phyloP scores from a whole-genome alignment of 2,888 invertebrate genomes.

The Clunio marinus region DNA sequence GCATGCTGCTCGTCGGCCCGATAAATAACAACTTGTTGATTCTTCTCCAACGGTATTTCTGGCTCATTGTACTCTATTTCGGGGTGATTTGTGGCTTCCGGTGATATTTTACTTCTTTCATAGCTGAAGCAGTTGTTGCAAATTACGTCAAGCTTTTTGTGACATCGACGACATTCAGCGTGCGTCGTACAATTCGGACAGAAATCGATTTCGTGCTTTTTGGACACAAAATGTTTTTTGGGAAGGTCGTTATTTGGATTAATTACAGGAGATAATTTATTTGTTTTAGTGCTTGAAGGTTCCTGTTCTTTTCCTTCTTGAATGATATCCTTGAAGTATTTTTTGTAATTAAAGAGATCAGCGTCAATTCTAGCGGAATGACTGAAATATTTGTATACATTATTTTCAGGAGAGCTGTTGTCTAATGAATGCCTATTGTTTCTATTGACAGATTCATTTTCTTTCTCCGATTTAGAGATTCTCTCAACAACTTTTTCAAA shows the following conservation, averaged over 20 bases:
- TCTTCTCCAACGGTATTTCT: not conserved
- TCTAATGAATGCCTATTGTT: not conserved
- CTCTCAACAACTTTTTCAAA: not conserved
- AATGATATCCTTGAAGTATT: not conserved
- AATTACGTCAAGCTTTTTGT: not conserved
- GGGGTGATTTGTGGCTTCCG: not conserved
- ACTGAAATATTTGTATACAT: not conserved
- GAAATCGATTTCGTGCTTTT: not conserved
- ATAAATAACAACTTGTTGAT: conserved; percentile 6
- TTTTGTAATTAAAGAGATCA: not conserved
- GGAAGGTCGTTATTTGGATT: too few species aligned
- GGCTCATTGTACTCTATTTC: not conserved
- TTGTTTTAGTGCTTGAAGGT: too few species aligned
- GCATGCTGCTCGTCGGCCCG: not conserved
- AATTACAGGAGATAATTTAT: too few species aligned
- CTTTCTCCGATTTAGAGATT: not conserved
- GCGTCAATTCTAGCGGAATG: not conserved
- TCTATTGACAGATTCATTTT: not conserved
- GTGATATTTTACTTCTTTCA: not conserved
- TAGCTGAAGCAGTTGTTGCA: not conserved
- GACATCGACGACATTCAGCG: not conserved
- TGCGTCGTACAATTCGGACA: not conserved
- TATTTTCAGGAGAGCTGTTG: not conserved
- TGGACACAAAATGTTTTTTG: too few species aligned
- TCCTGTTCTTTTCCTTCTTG: not conserved